Base-by-base conservation (phyloP, 2,888 invertebrate genomes). In the Magallana nippona region DNA sequence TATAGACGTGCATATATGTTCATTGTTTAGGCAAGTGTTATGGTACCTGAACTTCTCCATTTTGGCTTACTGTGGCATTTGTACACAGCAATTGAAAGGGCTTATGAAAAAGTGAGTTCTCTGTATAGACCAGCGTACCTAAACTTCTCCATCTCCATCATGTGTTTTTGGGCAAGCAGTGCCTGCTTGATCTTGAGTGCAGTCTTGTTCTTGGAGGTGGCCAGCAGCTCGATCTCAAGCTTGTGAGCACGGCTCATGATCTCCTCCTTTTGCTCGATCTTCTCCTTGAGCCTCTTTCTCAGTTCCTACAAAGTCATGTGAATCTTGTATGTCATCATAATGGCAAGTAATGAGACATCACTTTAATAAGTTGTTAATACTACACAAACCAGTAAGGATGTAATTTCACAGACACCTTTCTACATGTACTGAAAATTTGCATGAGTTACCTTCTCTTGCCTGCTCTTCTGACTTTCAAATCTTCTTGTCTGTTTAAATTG, bases 101-200 rank as follows among this genome's bases (percentile, higher is more conserved):
- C n/a, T n/a, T n/a, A 27, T 27, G 27, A 27, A 27, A 2, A 27
- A 27, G 27, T 27, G 27, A 27, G 27, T 27, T 27, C 27, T 27
- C 1, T 27, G 27, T 27, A 27, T 2, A 27, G 27, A 27, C 27
- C 27, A 27, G 27, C 27, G 27, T 27, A 93, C 93, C 90, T 92
- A 88, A 93, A 92, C 81, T 93, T 88, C 82, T 94, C 93, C 90
- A 92, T 90, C 55, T 91, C 92, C 44, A 92, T 84, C 89, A 92
- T 90, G 71, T 94, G 93, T 86, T 93, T 93, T 78, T 91, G 90
- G 81, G 90, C 90, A 2, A 94, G 88, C 15, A 93, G 85, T 80
- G 90, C 90, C 44, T 89, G 87, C 82, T 90, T 90, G 55, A 94
- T 90, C 82, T 91, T 93, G 83, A 91, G 89, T 15, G 92, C 92